A percentile compares a stretch with the other conserved stretches of the same genome.
These are phyloP conservation scores for Sycophila sp. DNA, from an alignment of 1,140 invertebrate genomes.

Conservation along the genomic window DNA sequence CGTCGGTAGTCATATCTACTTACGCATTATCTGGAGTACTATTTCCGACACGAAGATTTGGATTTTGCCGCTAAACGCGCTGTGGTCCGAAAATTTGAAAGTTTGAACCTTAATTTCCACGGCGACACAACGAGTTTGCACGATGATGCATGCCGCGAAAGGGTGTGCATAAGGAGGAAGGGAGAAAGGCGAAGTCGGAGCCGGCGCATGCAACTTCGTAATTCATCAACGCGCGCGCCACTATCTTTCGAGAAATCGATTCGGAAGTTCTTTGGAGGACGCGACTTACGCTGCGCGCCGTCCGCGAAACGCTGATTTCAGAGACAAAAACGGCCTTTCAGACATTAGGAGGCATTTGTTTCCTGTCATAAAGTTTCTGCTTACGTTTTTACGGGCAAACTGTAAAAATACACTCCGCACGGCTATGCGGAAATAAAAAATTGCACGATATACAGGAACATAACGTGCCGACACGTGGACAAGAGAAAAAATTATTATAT, in stretches of 20 bases:
- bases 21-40: no score
- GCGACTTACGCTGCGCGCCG: background rate
- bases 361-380: no score
- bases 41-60: no score
- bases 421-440: background rate
- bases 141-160: no score
- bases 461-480: background rate
- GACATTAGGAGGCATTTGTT: no score
- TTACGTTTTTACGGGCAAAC: background rate
- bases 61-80: no score
- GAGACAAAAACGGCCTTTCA: conserved; percentile 8
- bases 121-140: no score
- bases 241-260: conserved; percentile 23
- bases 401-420: background rate
- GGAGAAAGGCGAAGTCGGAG: background rate
- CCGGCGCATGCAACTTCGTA: conserved; percentile 47
- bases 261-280: background rate
- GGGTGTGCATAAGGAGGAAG: background rate
- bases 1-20: no score
- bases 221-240: conserved; percentile 46
- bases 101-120: no score
- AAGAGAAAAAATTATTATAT: background rate
- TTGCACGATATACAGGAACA: background rate
- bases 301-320: conserved; percentile 9
- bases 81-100: no score